Evolutionary conservation across 2,888 invertebrate species (phyloP).

Genomic region (Tethea ocularis): DNA sequence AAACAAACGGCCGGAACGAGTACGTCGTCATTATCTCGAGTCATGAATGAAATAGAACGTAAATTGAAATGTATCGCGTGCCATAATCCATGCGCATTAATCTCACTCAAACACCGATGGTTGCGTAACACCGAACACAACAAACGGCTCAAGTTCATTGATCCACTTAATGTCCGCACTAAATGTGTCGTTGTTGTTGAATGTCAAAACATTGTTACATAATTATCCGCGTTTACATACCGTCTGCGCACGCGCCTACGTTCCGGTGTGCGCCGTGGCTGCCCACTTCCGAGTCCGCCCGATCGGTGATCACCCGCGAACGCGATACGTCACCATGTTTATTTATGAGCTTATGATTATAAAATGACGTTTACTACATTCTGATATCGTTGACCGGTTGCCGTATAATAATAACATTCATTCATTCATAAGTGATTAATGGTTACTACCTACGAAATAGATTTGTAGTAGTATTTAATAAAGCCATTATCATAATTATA

Average conservation of each 20-base stretch:
- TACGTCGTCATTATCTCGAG: conserved; percentile 75
- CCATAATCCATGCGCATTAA: conserved; percentile 83
- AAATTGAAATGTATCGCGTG: conserved; percentile 83
- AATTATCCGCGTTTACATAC: conserved; percentile 69
- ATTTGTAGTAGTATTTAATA: conserved; percentile 76
- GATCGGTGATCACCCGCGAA: conserved; percentile 46
- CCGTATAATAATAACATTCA: conserved; percentile 76
- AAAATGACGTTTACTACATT: conserved; percentile 80
- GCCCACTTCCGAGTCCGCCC: conserved; percentile 50
- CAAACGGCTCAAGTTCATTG: conserved; percentile 83
- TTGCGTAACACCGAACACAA: conserved; percentile 74
- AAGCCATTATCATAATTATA: conserved; percentile 80
- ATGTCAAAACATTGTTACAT: conserved; percentile 82
- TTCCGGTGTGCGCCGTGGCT: conserved; percentile 30
- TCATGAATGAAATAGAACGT: conserved; percentile 82
- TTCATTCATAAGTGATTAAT: conserved; percentile 80
- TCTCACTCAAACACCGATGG: conserved; percentile 81
- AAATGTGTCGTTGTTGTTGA: conserved; percentile 80
- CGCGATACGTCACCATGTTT: conserved; percentile 73
- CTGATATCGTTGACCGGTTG: conserved; percentile 78
- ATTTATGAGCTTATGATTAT: conserved; percentile 82
- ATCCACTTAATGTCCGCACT: conserved; percentile 81
- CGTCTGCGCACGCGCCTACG: conserved; percentile 49
- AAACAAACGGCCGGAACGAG: conserved; percentile 72
- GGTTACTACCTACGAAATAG: conserved; percentile 78